Evolutionary conservation across 2,888 invertebrate species (phyloP).

Genomic region (Omphaloscelis lunosa): DNA sequence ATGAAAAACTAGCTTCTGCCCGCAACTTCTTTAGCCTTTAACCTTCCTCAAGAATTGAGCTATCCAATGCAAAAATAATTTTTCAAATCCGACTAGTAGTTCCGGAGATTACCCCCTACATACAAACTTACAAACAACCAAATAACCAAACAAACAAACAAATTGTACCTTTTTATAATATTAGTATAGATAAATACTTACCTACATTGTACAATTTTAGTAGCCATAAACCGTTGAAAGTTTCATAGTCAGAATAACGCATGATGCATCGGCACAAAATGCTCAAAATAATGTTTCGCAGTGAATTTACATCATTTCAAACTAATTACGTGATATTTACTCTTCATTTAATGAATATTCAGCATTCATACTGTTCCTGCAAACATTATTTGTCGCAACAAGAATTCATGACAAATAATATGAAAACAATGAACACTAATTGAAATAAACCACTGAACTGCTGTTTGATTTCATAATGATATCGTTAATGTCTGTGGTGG

Average conservation of each 20-base stretch:
- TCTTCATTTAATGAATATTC: constrained; percentile 11
- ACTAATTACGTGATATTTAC: constrained; percentile 10
- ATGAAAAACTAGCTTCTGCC: no score
- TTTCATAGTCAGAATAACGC: background rate
- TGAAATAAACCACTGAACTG: constrained; percentile 33
- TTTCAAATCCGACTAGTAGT: no score
- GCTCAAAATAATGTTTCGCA: background rate
- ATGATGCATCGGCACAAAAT: background rate
- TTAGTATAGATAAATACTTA: background rate
- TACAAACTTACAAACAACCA: no score
- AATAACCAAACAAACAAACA: no score
- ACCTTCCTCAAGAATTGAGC: no score
- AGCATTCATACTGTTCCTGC: background rate
- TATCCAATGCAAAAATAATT: no score
- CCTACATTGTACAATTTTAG: background rate
- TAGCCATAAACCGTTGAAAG: background rate
- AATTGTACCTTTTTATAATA: no score
- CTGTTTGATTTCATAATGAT: constrained; percentile 5
- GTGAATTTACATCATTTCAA: constrained; percentile 7
- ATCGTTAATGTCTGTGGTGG: background rate
- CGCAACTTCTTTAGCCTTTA: no score
- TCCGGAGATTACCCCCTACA: no score
- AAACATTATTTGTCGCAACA: constrained; percentile 8
- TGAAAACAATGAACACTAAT: constrained; percentile 15
- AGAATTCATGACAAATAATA: background rate